Base-by-base conservation (phyloP, 2,113 vertebrate genomes). In the Albula glossodonta region DNA sequence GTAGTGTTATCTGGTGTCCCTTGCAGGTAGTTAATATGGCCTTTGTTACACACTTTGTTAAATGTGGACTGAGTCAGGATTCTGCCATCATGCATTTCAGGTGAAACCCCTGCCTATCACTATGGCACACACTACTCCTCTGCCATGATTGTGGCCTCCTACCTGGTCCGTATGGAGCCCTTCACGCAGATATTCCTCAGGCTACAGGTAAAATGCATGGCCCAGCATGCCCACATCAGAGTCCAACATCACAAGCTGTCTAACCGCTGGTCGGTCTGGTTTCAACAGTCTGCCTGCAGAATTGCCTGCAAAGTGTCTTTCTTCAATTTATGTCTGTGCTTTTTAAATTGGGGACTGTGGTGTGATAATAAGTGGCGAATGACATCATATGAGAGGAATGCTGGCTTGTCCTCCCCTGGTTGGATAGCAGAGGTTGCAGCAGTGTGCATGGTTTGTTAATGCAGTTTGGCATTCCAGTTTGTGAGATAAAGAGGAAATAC, bases 111-210 rank as follows among this genome's bases (percentile, higher is more conserved):
- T 4, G 98, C 98, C 0, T 99, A 99, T 87, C 98, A 99, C 93
- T 99, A 99, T 13, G 98, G 98, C 63, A 99, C 98, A 1, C 98
- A 99, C 93, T 99, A 99, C 88, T 99, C 98, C 0, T 99, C 98
- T 0, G 98, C 98, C 86, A 99, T 99, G 98, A 99, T 99, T 0
- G 98, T 99, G 22, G 98, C 98, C 25, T 99, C 98, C 0, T 99
- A 99, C 22, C 95, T 99, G 19, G 96, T 99, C 80, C 95, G 98
- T 51, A 99, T 99, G 98, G 98, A 99, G 88, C 98, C 98, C 11
- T 99, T 99, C 90, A 99, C 98, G 0, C 98, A 99, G 93, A 99
- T 98, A 86, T 99, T 99, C 92, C 94, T 99, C 89, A 90, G 98
- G 77, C 94, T 99, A 12, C 98, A 99, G 98, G 98, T 99, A 93